phyloP scores from a whole-genome alignment of 1,140 invertebrate species.

The Alviniconcha marisindica region DNA sequence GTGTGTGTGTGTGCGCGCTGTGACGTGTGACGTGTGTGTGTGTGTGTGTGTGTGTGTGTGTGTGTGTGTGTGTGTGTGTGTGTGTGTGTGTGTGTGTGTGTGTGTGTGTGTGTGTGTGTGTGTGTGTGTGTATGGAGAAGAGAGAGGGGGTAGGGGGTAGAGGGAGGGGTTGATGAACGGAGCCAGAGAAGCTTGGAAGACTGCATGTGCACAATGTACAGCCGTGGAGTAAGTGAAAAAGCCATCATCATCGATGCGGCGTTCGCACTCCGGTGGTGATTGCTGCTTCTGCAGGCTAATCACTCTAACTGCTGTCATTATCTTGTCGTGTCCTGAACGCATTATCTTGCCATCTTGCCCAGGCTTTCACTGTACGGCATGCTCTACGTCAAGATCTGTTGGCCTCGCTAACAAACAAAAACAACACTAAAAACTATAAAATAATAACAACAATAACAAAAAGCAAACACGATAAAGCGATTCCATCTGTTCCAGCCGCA shows the following conservation, averaged over 20 bases:
- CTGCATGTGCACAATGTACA: background rate
- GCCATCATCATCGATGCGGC: too few species aligned
- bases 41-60: slow-evolving; percentile 26
- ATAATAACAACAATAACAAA: too few species aligned
- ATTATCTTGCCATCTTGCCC: too few species aligned
- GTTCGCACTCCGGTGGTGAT: too few species aligned
- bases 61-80: slow-evolving; percentile 24
- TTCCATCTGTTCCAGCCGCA: background rate
- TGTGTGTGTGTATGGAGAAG: background rate
- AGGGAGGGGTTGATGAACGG: background rate
- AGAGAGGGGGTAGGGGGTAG: background rate
- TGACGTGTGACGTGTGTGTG: too few species aligned
- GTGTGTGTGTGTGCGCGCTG: background rate
- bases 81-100: slow-evolving; percentile 17
- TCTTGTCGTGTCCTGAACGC: too few species aligned
- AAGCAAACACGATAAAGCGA: background rate
- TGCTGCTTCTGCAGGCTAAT: too few species aligned
- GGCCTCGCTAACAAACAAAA: too few species aligned
- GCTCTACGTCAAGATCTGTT: too few species aligned
- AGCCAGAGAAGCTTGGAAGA: background rate
- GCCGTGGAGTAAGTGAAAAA: background rate
- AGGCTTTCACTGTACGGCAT: too few species aligned
- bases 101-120: slow-evolving; percentile 1
- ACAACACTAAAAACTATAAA: too few species aligned
- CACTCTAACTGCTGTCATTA: too few species aligned